Evolutionary conservation across 2,888 invertebrate genomes (phyloP).

Genomic region (Tanypteryx hageni): DNA sequence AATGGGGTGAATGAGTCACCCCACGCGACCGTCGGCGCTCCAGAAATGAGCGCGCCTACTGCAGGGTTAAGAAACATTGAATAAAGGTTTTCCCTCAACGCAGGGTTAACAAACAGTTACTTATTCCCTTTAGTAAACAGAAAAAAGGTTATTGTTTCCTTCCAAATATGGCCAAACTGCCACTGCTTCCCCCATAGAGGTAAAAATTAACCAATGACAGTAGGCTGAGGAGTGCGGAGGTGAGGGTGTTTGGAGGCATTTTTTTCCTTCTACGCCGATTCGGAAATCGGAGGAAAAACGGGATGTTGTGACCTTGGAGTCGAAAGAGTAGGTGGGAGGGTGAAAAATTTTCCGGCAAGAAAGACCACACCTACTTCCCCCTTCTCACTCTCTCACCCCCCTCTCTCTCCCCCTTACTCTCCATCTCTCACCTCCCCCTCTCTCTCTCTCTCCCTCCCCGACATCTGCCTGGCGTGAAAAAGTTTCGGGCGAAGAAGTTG

Average conservation of each 20-base stretch:
- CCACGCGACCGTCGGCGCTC: no score
- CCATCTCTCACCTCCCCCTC: background rate
- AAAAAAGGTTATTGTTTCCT: no score
- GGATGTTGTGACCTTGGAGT: background rate
- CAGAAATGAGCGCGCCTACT: no score
- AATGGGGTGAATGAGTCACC: no score
- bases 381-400: no score
- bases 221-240: background rate
- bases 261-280: no score
- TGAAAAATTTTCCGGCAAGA: background rate
- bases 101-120: no score
- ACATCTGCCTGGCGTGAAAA: conserved; percentile 32
- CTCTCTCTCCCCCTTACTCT: background rate
- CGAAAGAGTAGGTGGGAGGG: background rate
- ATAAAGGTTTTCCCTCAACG: no score
- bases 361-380: background rate
- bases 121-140: no score
- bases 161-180: no score
- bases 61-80: no score
- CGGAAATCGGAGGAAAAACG: no score
- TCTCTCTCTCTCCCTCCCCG: background rate
- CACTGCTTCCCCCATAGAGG: background rate
- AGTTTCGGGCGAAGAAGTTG: conserved; percentile 29
- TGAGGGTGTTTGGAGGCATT: background rate
- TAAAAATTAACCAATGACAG: background rate